Conservation (phyloP, 2,888 invertebrate genomes). For the Colletes collaris region DNA sequence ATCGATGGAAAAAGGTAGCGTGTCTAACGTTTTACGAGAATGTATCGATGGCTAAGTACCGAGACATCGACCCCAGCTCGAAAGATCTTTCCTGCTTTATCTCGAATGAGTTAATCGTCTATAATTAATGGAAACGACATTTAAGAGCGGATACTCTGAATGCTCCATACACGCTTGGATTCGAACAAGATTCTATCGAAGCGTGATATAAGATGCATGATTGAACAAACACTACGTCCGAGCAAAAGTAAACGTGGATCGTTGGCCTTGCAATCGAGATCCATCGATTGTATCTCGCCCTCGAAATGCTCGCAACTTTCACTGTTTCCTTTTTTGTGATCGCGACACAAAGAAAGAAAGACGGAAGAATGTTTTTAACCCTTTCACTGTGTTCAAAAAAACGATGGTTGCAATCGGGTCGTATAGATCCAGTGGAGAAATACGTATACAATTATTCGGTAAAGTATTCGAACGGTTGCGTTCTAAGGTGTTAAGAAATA, state of each 20-base stretch:
- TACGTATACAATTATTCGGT: too few relatives aligned
- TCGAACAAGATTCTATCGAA: conserved; percentile 31
- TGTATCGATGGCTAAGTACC: background rate
- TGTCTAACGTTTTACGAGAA: background rate
- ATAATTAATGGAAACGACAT: conserved; percentile 18
- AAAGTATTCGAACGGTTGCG: too few relatives aligned
- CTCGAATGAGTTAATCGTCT: conserved; percentile 17
- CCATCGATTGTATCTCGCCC: conserved; percentile 24
- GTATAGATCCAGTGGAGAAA: too few relatives aligned
- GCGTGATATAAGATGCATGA: conserved; percentile 22
- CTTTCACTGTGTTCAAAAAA: too few relatives aligned
- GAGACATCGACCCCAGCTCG: background rate
- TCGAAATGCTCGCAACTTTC: conserved; percentile 16
- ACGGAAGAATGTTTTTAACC: too few relatives aligned
- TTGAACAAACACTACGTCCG: conserved; percentile 17
- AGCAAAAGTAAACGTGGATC: conserved; percentile 23
- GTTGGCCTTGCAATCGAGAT: conserved; percentile 12
- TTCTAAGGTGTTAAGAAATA: too few relatives aligned
- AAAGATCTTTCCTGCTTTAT: background rate
- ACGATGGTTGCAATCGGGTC: too few relatives aligned
- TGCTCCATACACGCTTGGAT: conserved; percentile 1
- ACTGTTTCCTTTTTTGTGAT: conserved; percentile 12
- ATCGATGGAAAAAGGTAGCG: background rate
- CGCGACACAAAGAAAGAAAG: background rate
- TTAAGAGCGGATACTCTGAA: conserved; percentile 1